Evolutionary conservation across 2,113 vertebrate genomes (phyloP), one percentile per base, ranked within the genome.

Genomic region (Corythornis vintsioides): DNA sequence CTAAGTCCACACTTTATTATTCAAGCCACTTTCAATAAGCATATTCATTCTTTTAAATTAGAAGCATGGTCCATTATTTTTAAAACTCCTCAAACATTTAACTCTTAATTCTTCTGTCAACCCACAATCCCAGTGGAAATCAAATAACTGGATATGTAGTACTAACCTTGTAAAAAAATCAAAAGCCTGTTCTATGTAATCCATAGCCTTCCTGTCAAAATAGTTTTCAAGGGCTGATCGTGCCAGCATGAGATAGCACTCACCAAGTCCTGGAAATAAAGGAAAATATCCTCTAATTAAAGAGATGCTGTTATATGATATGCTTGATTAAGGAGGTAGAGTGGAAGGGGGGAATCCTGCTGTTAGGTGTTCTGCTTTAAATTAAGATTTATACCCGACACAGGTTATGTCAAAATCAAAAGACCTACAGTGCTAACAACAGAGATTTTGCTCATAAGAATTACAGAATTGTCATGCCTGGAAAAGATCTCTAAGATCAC

Each of bases 231-330:
- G 96, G 65, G 98, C 98, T 82, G 92, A 93, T 97, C 97, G 99
- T 59, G 98, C 98, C 94, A 99, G 88, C 96, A 98, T 97, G 45
- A 99, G 95, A 56, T 99, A 98, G 77, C 99, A 99, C 81, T 99
- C 99, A 11, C 99, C 99, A 78, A 99, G 97, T 89, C 99, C 99
- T 99, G 89, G 78, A 96, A 90, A 86, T 69, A 82, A 75, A 35
- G 92, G 9, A 92, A 88, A 88, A 80, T 8, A 80, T 7, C 1
- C 4, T 50, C 33, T 25, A 3, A 88, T 60, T 83, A 83, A 83
- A 77, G 6, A 75, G 57, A 63, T 31, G 15, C 12, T 75, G 71
- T 77, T 53, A 53, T 53, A 53, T 3, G 18, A 69, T 18, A 56
- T 4, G 7, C 11, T 53, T 67, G 28, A 50, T 56, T 76, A 86